Percentiles rank a stretch among this genome's conserved stretches.
These are phyloP conservation scores for Thunnus thynnus DNA, from an alignment of 2,113 vertebrate genomes.

Conservation along the genomic window DNA sequence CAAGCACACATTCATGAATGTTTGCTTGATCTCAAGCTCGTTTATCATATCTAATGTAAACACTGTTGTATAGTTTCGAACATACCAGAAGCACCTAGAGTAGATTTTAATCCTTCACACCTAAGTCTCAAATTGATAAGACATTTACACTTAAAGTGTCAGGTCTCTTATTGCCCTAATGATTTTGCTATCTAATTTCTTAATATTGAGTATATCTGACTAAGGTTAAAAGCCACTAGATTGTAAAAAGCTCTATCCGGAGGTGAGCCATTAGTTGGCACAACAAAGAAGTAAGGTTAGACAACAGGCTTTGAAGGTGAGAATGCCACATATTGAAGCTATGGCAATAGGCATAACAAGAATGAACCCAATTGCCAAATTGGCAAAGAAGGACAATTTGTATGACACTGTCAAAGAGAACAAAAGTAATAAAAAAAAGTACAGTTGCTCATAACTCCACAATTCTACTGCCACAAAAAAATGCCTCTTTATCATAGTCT, in stretches of 20 bases:
- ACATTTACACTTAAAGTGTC: slow-evolving; percentile 12
- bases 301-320: not conserved
- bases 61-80: slow-evolving; percentile 19
- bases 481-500: no score
- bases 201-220: slow-evolving; percentile 25
- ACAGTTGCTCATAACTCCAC: not conserved
- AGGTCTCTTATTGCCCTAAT: slow-evolving; percentile 18
- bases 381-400: not conserved
- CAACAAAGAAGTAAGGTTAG: not conserved
- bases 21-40: slow-evolving; percentile 2
- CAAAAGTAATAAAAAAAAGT: not conserved
- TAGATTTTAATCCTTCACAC: slow-evolving; percentile 21
- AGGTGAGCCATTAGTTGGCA: not conserved
- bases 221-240: slow-evolving; percentile 31
- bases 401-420: not conserved
- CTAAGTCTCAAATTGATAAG: slow-evolving; percentile 28
- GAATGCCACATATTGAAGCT: not conserved
- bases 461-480: not conserved
- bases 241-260: slow-evolving; percentile 7
- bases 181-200: slow-evolving; percentile 43
- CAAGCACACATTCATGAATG: slow-evolving; percentile 19
- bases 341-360: not conserved
- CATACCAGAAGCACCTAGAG: slow-evolving; percentile 14
- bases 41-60: slow-evolving; percentile 59
- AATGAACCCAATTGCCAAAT: not conserved